A percentile compares a stretch with the other conserved stretches of the same genome.
Evolutionary conservation across 23 tunicate genomes (phyloP).

Genomic region (Ascidia mentula): DNA sequence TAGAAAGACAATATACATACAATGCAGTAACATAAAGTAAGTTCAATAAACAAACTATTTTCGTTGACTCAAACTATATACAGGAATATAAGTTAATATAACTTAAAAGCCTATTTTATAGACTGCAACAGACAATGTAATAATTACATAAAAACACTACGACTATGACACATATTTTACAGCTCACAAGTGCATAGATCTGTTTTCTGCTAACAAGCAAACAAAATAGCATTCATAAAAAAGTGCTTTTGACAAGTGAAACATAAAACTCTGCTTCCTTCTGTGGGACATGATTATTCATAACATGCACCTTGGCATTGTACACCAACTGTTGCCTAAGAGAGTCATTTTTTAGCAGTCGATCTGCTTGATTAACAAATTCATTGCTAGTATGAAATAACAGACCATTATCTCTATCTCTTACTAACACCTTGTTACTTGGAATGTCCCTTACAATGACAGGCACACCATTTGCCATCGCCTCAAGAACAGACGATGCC

Average conservation of each 20-base stretch:
- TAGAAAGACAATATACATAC: too few relatives aligned
- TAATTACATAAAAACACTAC: not conserved
- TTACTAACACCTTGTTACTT: slow-evolving; percentile 59
- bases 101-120: too few relatives aligned
- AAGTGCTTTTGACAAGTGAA: slow-evolving; percentile 13
- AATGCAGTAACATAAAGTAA: too few relatives aligned
- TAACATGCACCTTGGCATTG: slow-evolving; percentile 18
- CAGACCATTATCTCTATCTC: slow-evolving; percentile 51
- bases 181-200: not conserved
- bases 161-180: not conserved
- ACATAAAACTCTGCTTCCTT: slow-evolving; percentile 54
- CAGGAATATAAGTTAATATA: too few relatives aligned
- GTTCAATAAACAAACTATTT: too few relatives aligned
- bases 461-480: slow-evolving; percentile 66
- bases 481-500: slow-evolving; percentile 75
- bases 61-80: too few relatives aligned
- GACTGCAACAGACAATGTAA: slow-evolving; percentile 24
- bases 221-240: not conserved
- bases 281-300: slow-evolving; percentile 26
- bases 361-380: slow-evolving; percentile 40
- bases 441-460: slow-evolving; percentile 67
- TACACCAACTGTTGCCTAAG: slow-evolving; percentile 11
- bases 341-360: slow-evolving; percentile 22
- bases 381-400: slow-evolving; percentile 46
- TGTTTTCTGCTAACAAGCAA: not conserved